phyloP scores from a whole-genome alignment of 2,113 vertebrate species.

The Hylia prasina region DNA sequence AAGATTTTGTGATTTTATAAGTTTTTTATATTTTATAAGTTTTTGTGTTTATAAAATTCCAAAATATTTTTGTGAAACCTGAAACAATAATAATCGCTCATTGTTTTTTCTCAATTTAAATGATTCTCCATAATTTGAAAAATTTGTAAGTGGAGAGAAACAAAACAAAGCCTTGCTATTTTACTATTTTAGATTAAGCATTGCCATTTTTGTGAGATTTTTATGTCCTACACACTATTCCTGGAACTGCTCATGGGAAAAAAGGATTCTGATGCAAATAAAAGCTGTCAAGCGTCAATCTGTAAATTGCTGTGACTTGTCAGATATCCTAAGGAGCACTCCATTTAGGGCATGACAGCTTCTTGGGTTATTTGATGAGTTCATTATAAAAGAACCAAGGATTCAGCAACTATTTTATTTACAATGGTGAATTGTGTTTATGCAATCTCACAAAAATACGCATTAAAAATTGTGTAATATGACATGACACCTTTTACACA shows the following conservation, averaged over 20 bases:
- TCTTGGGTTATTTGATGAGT: not conserved
- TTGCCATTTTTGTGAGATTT: not conserved
- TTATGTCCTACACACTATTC: not conserved
- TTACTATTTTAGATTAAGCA: not conserved
- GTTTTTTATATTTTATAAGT: not conserved
- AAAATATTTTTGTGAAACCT: not conserved
- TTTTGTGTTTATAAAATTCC: constrained; percentile 1
- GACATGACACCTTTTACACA: not conserved
- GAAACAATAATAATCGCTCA: not conserved
- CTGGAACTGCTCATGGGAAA: not conserved
- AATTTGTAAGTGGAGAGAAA: not conserved
- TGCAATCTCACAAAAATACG: not conserved
- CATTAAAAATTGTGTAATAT: not conserved
- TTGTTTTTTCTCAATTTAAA: not conserved
- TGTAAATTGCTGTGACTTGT: not conserved
- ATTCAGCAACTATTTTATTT: not conserved
- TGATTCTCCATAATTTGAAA: not conserved
- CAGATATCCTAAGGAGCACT: not conserved
- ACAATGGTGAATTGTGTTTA: not conserved
- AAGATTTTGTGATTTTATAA: not conserved
- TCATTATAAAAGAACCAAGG: not conserved
- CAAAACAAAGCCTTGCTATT: not conserved
- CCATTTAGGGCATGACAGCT: not conserved
- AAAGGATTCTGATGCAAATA: not conserved
- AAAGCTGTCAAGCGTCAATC: not conserved